These are phyloP conservation scores for Dimorphilus gyrociliatus DNA, from an alignment of 2,888 invertebrate species.

Conservation along the genomic window DNA sequence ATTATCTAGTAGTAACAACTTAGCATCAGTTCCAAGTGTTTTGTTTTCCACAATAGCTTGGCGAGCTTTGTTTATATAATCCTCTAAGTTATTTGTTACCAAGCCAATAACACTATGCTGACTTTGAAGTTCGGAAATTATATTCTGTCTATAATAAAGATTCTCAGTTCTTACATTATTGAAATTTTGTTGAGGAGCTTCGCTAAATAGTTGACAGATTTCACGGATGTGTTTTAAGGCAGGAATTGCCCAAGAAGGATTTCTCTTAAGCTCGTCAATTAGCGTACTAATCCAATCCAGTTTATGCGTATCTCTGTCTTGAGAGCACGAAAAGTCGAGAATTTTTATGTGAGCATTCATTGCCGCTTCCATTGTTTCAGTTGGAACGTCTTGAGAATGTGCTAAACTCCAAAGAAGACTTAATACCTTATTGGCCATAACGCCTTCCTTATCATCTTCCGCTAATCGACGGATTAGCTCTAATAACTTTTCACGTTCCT, in stretches of 20 bases:
- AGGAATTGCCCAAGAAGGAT: conserved; percentile 69
- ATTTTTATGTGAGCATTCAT: conserved; percentile 87
- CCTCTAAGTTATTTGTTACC: conserved; percentile 70
- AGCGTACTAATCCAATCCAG: conserved; percentile 86
- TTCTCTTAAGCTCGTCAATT: conserved; percentile 73
- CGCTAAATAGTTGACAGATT: conserved; percentile 75
- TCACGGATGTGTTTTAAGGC: conserved; percentile 86
- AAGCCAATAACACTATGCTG: conserved; percentile 81
- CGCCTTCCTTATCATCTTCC: conserved; percentile 95
- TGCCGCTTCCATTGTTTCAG: conserved; percentile 93
- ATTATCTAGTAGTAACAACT: conserved; percentile 57
- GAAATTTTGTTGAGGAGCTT: conserved; percentile 42
- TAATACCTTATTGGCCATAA: conserved; percentile 90
- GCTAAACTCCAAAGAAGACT: conserved; percentile 91
- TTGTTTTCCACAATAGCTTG: too few relatives aligned
- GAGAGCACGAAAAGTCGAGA: conserved; percentile 89
- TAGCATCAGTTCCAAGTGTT: too few relatives aligned
- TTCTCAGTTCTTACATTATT: conserved; percentile 29
- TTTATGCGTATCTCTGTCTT: conserved; percentile 84
- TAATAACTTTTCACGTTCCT: conserved; percentile 81
- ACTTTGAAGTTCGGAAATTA: conserved; percentile 74
- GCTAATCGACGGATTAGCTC: conserved; percentile 85
- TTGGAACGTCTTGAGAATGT: conserved; percentile 84
- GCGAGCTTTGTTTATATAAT: conserved; percentile 75
- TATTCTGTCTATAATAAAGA: conserved; percentile 47